These are phyloP conservation scores for Papilio gigon DNA, from an alignment of 2,888 invertebrate genomes.

Conservation along the genomic window DNA sequence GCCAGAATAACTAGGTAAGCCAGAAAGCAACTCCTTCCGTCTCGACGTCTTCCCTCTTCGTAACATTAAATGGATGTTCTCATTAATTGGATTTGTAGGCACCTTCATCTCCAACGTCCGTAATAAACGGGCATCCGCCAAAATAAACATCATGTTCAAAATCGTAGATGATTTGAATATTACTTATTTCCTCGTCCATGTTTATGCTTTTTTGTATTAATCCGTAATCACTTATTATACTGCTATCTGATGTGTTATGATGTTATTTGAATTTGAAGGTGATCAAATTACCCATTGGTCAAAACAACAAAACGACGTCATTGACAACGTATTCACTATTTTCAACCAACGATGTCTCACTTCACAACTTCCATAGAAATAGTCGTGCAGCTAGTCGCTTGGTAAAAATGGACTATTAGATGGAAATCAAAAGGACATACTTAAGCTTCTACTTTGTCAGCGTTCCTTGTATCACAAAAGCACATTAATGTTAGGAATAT, in stretches of 20 bases:
- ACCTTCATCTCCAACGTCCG: constrained; percentile 40
- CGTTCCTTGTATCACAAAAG: neutral
- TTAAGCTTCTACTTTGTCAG: neutral
- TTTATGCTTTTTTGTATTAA: too few relatives aligned
- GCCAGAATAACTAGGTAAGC: constrained; percentile 41
- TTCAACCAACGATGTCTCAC: too few relatives aligned
- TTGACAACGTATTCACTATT: too few relatives aligned
- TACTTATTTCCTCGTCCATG: constrained; percentile 15
- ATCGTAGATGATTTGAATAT: constrained; percentile 29
- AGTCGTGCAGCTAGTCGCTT: neutral
- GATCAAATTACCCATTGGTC: neutral
- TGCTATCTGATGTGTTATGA: too few relatives aligned
- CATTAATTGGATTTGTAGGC: constrained; percentile 43
- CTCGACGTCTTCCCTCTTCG: constrained; percentile 41
- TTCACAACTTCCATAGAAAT: neutral
- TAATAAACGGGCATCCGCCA: constrained; percentile 43
- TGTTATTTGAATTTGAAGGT: too few relatives aligned
- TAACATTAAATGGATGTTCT: constrained; percentile 43
- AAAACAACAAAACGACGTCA: too few relatives aligned
- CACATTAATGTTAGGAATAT: neutral
- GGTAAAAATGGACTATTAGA: neutral
- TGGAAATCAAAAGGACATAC: too few relatives aligned
- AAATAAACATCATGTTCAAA: constrained; percentile 43
- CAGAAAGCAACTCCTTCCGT: constrained; percentile 41
- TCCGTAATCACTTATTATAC: too few relatives aligned